Base-by-base conservation (phyloP, 1,140 invertebrate species). In the Drosophila teissieri region DNA sequence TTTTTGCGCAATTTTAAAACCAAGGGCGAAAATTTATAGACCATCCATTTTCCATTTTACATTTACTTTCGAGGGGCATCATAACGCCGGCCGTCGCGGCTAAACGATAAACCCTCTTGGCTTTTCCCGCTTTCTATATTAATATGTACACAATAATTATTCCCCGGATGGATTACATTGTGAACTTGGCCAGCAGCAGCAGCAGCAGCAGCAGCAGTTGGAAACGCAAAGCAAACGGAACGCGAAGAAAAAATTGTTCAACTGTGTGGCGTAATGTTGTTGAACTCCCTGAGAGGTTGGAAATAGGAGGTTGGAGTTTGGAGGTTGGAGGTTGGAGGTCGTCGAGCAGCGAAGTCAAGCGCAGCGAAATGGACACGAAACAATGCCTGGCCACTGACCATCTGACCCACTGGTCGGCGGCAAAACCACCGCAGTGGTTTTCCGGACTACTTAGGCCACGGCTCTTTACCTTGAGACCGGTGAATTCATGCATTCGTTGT, bases 131-230 rank as follows among this genome's bases (percentile, higher is more conserved):
- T 76, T 56, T 58, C 83, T 83, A 68, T 89, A 82, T 83, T 89
- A 88, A 88, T 88, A 80, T 88, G 84, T 88, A 88, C 84, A 88
- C 80, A 88, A 88, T 88, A 84, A 88, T 88, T 88, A 89, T 89
- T 84, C 84, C 84, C 84, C 77, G 73, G 84, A 80, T 89, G 80
- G 84, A 89, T 88, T 88, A 89, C 80, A 84, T 68, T 72, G 64
- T 83, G 77, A 77, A 84, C 84, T 78, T 73, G 69, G 74, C 68
- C 78, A 68, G 65, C 36, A 70, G 2, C 31, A 31, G 31, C 78
- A 68, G 65, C 36, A 70, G 2, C 31, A 31, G 31, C 31, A 8
- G 67, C 42, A 70, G 64, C 67, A 56, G 64, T 36, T 76, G 60
- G 39, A 81, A 81, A 55, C 61, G 65, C 55, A 78, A 78, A 57